Evolutionary conservation across 2,888 invertebrate genomes (phyloP).

Genomic region (Ernsta delagoae): DNA sequence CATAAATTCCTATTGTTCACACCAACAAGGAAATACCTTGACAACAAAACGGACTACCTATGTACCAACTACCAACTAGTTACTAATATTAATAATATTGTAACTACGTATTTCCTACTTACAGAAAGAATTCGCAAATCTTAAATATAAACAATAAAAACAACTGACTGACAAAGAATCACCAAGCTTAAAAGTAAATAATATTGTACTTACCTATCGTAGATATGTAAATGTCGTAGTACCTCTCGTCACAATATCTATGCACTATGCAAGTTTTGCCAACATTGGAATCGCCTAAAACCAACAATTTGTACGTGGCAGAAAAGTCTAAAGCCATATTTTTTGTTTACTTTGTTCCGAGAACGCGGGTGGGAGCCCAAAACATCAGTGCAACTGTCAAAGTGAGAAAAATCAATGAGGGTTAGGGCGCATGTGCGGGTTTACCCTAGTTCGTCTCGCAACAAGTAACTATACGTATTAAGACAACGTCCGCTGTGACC

Average conservation of each 20-base stretch:
- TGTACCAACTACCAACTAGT: no score
- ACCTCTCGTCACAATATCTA: conserved; percentile 94
- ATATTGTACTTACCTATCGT: conserved; percentile 91
- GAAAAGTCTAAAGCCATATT: conserved; percentile 93
- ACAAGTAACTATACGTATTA: conserved; percentile 56
- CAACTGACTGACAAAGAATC: conserved; percentile 70
- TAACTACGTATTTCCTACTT: no score
- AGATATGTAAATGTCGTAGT: conserved; percentile 95
- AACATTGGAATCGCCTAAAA: conserved; percentile 95
- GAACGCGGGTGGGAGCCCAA: conserved; percentile 71
- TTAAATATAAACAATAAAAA: conserved; percentile 53
- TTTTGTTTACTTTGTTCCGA: conserved; percentile 77
- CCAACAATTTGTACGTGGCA: conserved; percentile 94
- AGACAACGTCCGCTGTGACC: conserved; percentile 36
- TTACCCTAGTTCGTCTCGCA: conserved; percentile 61
- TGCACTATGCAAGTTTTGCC: conserved; percentile 96
- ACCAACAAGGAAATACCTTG: no score
- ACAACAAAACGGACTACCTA: no score
- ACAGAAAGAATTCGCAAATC: no score
- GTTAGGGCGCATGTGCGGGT: conserved; percentile 72
- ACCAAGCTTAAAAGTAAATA: conserved; percentile 69
- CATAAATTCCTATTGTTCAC: no score
- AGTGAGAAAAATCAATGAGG: conserved; percentile 80
- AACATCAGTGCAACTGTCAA: conserved; percentile 81
- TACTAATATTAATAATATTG: no score